Percentiles rank a stretch among this genome's conserved stretches.
phyloP scores from a whole-genome alignment of 2,113 vertebrate species.

The Herpailurus yagouaroundi region DNA sequence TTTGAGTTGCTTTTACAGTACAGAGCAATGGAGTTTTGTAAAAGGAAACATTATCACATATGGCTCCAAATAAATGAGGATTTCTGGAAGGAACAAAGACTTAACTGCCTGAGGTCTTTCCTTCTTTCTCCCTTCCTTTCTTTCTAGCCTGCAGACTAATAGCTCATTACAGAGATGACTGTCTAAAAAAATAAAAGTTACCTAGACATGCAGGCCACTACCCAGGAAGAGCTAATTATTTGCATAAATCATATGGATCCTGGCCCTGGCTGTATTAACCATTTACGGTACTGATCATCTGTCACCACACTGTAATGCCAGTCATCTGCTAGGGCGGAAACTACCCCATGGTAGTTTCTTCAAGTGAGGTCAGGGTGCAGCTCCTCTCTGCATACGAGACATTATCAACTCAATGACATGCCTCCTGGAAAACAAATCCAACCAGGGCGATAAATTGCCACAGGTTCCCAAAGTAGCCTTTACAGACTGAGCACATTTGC shows the following conservation, averaged over 20 bases:
- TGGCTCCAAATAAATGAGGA: slow-evolving; percentile 57
- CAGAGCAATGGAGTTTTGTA: slow-evolving; percentile 2
- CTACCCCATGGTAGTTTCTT: not conserved
- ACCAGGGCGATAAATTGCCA: not conserved
- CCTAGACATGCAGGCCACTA: slow-evolving; percentile 68
- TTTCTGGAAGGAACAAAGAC: slow-evolving; percentile 52
- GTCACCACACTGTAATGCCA: not conserved
- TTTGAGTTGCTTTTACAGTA: slow-evolving; percentile 34
- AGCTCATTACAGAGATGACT: slow-evolving; percentile 78
- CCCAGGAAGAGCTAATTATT: slow-evolving; percentile 70
- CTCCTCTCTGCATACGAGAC: not conserved
- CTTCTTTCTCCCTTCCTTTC: slow-evolving; percentile 56
- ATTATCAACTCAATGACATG: not conserved
- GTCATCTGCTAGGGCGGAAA: not conserved
- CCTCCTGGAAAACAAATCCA: slow-evolving; percentile 23
- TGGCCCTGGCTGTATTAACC: not conserved
- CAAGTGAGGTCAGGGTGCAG: not conserved
- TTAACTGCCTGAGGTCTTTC: slow-evolving; percentile 24
- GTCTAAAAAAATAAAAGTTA: slow-evolving; percentile 78
- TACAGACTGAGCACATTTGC: not conserved
- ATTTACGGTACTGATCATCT: not conserved
- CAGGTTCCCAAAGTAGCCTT: slow-evolving; percentile 38
- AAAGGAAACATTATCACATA: slow-evolving; percentile 44
- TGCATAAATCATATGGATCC: slow-evolving; percentile 55
- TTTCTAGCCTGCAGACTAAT: slow-evolving; percentile 73